Evolutionary conservation across 2,113 vertebrate species (phyloP).

Genomic region (Bos indicus): DNA sequence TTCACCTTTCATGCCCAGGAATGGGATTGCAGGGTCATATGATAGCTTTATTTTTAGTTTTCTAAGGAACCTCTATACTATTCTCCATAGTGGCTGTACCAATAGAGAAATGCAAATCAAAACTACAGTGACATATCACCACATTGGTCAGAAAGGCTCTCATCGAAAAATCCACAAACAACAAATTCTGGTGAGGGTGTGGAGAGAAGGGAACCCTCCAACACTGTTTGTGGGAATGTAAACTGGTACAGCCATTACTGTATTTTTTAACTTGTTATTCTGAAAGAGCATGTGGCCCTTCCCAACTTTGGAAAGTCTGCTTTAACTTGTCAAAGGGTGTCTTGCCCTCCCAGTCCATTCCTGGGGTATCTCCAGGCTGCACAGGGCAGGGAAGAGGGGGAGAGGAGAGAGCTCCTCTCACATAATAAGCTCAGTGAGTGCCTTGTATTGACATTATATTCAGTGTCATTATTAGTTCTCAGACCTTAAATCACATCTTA

Average conservation of each 20-base stretch:
- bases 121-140: neutral
- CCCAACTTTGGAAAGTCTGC: neutral
- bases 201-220: neutral
- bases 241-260: neutral
- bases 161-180: neutral
- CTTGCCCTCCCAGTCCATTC: neutral
- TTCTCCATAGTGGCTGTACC: neutral
- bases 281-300: neutral
- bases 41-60: neutral
- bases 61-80: neutral
- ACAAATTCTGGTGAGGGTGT: neutral
- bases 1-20: neutral
- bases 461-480: neutral
- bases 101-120: neutral
- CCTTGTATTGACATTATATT: neutral
- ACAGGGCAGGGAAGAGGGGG: neutral
- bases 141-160: neutral
- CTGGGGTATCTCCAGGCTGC: neutral
- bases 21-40: neutral
- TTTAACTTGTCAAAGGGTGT: neutral
- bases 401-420: neutral
- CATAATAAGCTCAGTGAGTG: neutral
- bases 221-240: neutral
- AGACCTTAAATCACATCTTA: neutral
- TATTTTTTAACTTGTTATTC: neutral